Evolutionary conservation across 2,113 vertebrate species (phyloP).

Genomic region (Crotalus helleri): DNA sequence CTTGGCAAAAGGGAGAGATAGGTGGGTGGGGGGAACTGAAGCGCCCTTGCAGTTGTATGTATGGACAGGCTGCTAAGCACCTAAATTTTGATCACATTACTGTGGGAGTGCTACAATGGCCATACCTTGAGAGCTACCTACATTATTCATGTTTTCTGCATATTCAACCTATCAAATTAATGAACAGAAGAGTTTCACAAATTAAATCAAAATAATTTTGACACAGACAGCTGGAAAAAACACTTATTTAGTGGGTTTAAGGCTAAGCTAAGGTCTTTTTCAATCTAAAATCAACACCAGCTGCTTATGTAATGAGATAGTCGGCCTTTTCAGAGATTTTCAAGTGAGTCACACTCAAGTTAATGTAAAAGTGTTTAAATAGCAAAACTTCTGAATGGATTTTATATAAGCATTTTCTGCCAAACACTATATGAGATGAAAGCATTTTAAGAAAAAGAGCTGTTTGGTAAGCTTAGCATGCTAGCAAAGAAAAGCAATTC

Average conservation of each 20-base stretch:
- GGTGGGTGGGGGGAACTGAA: not conserved
- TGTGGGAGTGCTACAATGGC: not conserved
- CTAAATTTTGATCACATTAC: not conserved
- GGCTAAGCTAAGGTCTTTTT: not conserved
- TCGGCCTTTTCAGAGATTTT: not conserved
- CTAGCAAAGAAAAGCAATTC: not conserved
- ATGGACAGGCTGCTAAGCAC: not conserved
- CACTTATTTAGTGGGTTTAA: not conserved
- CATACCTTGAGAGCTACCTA: not conserved
- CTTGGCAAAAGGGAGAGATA: not conserved
- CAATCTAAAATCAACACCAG: not conserved
- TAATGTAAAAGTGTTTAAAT: too few species aligned
- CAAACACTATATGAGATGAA: not conserved
- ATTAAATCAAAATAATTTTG: not conserved
- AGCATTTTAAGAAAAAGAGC: not conserved
- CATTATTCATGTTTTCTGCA: not conserved
- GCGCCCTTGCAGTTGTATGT: not conserved
- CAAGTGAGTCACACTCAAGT: not conserved
- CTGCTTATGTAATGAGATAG: not conserved
- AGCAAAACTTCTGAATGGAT: not conserved
- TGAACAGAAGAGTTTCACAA: not conserved
- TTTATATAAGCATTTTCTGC: not conserved
- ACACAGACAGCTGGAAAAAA: not conserved
- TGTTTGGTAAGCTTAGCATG: not conserved
- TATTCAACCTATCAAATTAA: not conserved